Base-by-base conservation (phyloP, 1,140 invertebrate species). In the Scaptomyza pallida region DNA sequence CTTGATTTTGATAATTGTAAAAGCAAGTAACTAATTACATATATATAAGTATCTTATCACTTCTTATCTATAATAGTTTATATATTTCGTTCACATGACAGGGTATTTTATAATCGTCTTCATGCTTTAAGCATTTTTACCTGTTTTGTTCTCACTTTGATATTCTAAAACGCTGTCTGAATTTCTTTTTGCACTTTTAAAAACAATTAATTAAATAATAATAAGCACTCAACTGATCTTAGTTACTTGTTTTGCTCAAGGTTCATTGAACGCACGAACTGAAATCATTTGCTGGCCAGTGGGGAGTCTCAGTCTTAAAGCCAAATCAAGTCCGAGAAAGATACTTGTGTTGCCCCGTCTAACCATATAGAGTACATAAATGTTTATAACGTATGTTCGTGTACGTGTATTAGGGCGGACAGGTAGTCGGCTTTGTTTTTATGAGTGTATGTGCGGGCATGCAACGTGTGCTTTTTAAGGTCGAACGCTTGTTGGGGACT, bases 221-320 rank as follows among this genome's bases (percentile, higher is more conserved):
- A 78, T 77, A 77, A 50, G 50, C 52, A 51, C 40, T 68, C 35
- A 26, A 45, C 40, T 54, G 57, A 54, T 69, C 60, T 43, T 59
- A 21, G 40, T 12, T 47, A 54, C 37, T 54, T 68, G 16, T 13
- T 19, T 37, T 37, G 63, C 75, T 60, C 54, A 10, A 73, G 70
- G 81, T 86, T 85, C 80, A 86, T 68, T 85, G 80, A 85, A 86
- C 77, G 80, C 26, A 30, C 72, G 47, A 44, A 23, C 61, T 75
- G 15, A 72, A 75, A 68, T 30, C 33, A 43, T 47, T 69, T 63
- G 35, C n/a, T 21, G 21, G 44, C 45, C 30, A 23, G 35, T 44
- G 47, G 17, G 57, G 33, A 44, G n/a, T 40, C 52, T 19, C 17
- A 41, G 16, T 44, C 40, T 35, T 5, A 35, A 71, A 75, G 54